Evolutionary conservation across 2,888 invertebrate species (phyloP).

Genomic region (Yponomeuta plumbellus): DNA sequence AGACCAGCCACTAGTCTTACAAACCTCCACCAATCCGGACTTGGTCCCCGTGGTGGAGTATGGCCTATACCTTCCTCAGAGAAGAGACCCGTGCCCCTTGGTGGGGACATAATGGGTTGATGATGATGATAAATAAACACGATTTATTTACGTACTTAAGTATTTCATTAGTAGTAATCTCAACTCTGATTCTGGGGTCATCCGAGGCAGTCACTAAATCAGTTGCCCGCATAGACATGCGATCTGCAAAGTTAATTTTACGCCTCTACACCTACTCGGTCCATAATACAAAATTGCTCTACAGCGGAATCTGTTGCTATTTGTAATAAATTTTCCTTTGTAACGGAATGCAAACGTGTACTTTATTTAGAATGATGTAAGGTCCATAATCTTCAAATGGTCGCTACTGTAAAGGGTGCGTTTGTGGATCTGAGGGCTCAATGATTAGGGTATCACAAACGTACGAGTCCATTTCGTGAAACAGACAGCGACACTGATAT

Average conservation of each 20-base stretch:
- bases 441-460: conserved; percentile 63
- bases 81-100: too few species aligned
- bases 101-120: too few species aligned
- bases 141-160: too few species aligned
- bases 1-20: too few species aligned
- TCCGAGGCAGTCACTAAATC: neutral
- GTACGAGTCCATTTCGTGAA: conserved; percentile 54
- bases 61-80: too few species aligned
- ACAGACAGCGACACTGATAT: conserved; percentile 48
- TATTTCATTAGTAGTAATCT: too few species aligned
- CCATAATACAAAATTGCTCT: conserved; percentile 42
- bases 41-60: too few species aligned
- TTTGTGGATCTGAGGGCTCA: conserved; percentile 51
- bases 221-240: neutral
- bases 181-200: neutral
- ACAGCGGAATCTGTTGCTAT: conserved; percentile 37
- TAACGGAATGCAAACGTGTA: neutral
- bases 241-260: conserved; percentile 38
- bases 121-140: too few species aligned
- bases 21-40: too few species aligned
- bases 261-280: conserved; percentile 43
- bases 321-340: conserved; percentile 34
- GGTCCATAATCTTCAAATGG: neutral
- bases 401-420: neutral
- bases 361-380: neutral